These are phyloP conservation scores for Melipona bicolor DNA, from an alignment of 2,888 invertebrate genomes.

Conservation along the genomic window DNA sequence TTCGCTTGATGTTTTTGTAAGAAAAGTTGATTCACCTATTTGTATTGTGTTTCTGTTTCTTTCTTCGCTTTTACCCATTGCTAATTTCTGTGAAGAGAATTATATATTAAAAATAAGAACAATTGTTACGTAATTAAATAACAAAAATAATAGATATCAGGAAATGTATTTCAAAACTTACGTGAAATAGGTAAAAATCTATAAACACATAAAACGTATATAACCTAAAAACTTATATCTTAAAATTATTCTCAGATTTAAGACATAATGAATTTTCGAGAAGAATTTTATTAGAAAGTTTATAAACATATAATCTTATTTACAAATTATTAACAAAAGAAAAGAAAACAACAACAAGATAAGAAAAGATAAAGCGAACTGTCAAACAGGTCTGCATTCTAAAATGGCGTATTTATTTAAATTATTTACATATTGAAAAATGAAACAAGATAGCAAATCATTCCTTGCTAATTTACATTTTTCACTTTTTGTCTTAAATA, in stretches of 20 bases:
- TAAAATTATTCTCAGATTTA: background rate
- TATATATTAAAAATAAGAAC: background rate
- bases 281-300: background rate
- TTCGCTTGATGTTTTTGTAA: constrained; percentile 84
- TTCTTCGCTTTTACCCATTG: constrained; percentile 86
- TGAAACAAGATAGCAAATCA: background rate
- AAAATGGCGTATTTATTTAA: constrained; percentile 35
- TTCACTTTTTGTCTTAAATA: background rate
- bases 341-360: background rate
- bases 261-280: background rate
- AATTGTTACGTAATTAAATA: background rate
- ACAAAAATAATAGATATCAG: background rate
- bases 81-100: constrained; percentile 55
- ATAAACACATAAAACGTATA: background rate
- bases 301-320: background rate
- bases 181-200: background rate
- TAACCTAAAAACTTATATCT: constrained; percentile 6
- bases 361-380: constrained; percentile 11
- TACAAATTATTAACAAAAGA: background rate
- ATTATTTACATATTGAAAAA: constrained; percentile 15
- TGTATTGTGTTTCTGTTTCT: constrained; percentile 80
- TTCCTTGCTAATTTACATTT: background rate
- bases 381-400: constrained; percentile 12
- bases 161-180: background rate
- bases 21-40: constrained; percentile 84